Percentiles rank a stretch among this genome's conserved stretches.
These are phyloP conservation scores for Heteronetta atricapilla DNA, from an alignment of 2,113 vertebrate genomes.

Conservation along the genomic window DNA sequence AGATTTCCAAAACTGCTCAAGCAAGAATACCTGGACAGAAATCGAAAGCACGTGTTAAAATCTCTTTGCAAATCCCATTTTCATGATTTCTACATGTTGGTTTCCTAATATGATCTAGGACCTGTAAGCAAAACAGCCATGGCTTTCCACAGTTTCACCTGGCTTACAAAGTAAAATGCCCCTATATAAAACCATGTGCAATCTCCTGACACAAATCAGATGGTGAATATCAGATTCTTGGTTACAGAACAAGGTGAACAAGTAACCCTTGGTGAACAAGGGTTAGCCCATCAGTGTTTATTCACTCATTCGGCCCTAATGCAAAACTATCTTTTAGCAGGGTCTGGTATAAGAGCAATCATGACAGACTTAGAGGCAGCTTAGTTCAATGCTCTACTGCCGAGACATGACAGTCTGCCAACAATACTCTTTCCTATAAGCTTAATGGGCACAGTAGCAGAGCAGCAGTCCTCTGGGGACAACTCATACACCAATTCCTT, in stretches of 20 bases:
- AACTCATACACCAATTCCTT: neutral
- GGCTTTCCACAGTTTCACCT: neutral
- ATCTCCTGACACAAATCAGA: neutral
- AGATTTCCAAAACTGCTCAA: neutral
- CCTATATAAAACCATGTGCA: fast-evolving
- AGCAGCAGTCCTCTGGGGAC: neutral
- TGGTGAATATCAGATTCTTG: neutral
- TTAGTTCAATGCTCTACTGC: neutral
- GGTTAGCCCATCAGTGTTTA: neutral
- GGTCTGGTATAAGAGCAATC: neutral
- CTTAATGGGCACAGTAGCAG: neutral
- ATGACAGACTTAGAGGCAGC: neutral
- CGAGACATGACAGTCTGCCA: neutral
- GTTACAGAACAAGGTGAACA: too few species aligned
- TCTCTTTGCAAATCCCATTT: neutral
- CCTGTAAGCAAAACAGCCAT: neutral
- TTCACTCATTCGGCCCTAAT: neutral
- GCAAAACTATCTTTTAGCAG: neutral
- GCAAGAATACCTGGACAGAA: neutral
- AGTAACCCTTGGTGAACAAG: too few species aligned
- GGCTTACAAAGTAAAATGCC: neutral
- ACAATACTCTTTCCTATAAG: neutral
- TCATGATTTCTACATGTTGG: neutral
- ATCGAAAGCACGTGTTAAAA: neutral
- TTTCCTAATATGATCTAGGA: neutral